Evolutionary conservation across 1,140 invertebrate genomes (phyloP).

Genomic region (Bombus pyrosoma): DNA sequence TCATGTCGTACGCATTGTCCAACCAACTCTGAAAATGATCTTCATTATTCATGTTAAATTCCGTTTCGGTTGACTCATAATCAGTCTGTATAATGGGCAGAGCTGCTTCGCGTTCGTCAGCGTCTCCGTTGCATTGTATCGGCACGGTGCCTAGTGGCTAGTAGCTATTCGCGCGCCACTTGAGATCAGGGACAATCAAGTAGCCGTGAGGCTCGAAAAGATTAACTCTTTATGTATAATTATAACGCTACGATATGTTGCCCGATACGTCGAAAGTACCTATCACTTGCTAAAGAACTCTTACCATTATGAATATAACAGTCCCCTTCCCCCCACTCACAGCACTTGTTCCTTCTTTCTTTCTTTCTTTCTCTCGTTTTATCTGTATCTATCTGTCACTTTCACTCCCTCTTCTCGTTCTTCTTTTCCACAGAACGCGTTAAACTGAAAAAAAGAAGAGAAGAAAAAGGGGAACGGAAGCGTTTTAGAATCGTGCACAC

Average conservation of each 20-base stretch:
- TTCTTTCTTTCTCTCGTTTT: background rate
- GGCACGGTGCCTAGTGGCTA: background rate
- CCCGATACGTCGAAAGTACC: slow-evolving; percentile 11
- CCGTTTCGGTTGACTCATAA: background rate
- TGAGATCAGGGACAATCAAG: slow-evolving; percentile 26
- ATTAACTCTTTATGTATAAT: slow-evolving; percentile 39
- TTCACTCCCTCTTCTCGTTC: background rate
- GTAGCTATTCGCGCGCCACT: slow-evolving; percentile 14
- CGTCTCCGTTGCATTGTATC: slow-evolving; percentile 26
- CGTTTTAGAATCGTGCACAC: slow-evolving; percentile 34
- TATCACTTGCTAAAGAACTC: slow-evolving; percentile 9
- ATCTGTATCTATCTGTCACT: background rate
- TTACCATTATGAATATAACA: background rate
- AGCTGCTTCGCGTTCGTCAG: background rate
- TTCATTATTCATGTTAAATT: background rate
- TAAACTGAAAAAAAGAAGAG: slow-evolving; percentile 10
- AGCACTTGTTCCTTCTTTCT: background rate
- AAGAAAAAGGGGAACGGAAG: slow-evolving; percentile 18
- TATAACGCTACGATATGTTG: slow-evolving; percentile 40
- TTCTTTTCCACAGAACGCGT: background rate
- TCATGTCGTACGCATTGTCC: background rate
- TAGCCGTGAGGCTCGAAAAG: slow-evolving; percentile 35
- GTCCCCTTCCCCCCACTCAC: background rate
- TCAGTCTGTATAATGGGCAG: background rate
- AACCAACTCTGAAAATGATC: background rate